phyloP scores from a whole-genome alignment of 2,113 vertebrate species.

The Nanorana parkeri region DNA sequence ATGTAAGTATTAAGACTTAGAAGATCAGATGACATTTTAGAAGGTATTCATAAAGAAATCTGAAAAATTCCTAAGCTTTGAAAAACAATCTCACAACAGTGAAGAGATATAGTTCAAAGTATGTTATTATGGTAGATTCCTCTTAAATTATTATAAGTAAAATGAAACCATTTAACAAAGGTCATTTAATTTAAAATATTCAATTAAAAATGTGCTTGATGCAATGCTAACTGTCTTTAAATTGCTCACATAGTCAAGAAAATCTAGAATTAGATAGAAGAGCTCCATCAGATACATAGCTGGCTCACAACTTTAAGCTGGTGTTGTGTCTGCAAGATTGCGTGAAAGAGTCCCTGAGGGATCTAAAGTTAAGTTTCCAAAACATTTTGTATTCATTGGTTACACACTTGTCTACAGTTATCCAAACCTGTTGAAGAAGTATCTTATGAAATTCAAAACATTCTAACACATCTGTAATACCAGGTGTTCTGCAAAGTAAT shows the following conservation, averaged over 20 bases:
- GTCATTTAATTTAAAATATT: slow-evolving; percentile 7
- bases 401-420: slow-evolving; percentile 52
- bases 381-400: slow-evolving; percentile 53
- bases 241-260: slow-evolving; percentile 22
- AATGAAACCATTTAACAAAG: background rate
- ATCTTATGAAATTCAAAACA: slow-evolving; percentile 54
- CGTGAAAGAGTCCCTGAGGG: slow-evolving; percentile 39
- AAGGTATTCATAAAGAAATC: no score
- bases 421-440: slow-evolving; percentile 53
- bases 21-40: no score
- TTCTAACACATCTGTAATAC: slow-evolving; percentile 39
- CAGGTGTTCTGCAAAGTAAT: slow-evolving; percentile 39
- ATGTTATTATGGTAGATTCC: no score
- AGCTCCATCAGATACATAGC: slow-evolving; percentile 35
- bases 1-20: no score
- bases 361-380: slow-evolving; percentile 43
- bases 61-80: no score
- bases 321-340: slow-evolving; percentile 34
- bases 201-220: slow-evolving; percentile 28
- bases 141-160: no score
- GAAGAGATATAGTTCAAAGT: no score
- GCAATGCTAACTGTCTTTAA: background rate
- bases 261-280: slow-evolving; percentile 32
- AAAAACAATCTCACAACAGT: no score
- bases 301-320: slow-evolving; percentile 36